phyloP scores from a whole-genome alignment of 1,140 invertebrate species.

The Leptinotarsa defecta region DNA sequence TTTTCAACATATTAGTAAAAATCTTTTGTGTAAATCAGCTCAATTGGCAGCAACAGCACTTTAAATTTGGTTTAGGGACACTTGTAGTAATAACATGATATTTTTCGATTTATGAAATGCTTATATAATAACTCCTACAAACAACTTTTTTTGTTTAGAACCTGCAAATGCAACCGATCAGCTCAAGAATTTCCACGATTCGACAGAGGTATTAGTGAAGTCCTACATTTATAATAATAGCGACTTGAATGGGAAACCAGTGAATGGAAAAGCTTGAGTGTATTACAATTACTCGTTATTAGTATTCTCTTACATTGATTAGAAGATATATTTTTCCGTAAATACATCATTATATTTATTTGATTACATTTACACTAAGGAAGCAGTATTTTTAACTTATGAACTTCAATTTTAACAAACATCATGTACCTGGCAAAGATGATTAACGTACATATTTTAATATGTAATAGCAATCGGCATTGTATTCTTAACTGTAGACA shows the following conservation, averaged over 20 bases:
- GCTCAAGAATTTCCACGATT: background rate
- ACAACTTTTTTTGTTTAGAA: background rate
- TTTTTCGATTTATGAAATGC: background rate
- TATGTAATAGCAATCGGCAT: too few relatives aligned
- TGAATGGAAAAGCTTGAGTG: constrained; percentile 28
- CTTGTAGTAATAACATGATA: background rate
- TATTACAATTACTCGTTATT: background rate
- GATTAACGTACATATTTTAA: too few relatives aligned
- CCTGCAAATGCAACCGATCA: background rate
- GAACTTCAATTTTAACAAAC: background rate
- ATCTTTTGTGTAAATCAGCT: too few relatives aligned
- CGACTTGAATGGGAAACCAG: constrained; percentile 5
- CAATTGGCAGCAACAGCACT: too few relatives aligned
- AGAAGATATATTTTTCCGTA: background rate
- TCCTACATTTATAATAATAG: background rate
- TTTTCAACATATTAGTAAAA: too few relatives aligned
- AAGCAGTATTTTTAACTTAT: background rate
- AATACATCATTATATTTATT: background rate
- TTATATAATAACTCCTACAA: background rate
- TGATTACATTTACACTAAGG: background rate
- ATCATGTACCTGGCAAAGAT: background rate
- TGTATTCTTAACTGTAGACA: too few relatives aligned
- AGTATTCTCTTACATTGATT: background rate
- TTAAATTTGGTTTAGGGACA: too few relatives aligned
- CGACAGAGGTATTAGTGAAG: background rate